phyloP scores from a whole-genome alignment of 2,888 invertebrate species.

The Apamea monoglypha region DNA sequence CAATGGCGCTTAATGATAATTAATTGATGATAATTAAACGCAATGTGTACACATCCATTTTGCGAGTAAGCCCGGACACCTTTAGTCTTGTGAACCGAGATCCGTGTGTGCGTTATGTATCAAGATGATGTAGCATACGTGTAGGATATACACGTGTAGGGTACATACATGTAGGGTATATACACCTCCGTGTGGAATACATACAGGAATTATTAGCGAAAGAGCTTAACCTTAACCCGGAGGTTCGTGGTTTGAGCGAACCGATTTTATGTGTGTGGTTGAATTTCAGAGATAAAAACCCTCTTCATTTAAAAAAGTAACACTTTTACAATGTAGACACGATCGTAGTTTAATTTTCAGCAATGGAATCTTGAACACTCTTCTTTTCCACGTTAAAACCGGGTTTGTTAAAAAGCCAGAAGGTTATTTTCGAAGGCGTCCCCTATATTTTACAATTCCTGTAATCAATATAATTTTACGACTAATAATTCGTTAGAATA shows the following conservation, averaged over 20 bases:
- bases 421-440: not conserved
- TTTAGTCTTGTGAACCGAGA: slow-evolving; percentile 65
- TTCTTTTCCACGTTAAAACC: not conserved
- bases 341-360: not conserved
- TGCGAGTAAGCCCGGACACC: slow-evolving; percentile 70
- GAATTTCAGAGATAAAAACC: slow-evolving; percentile 21
- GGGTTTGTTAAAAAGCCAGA: not conserved
- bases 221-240: slow-evolving; percentile 34
- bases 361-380: not conserved
- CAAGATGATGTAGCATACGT: slow-evolving; percentile 62
- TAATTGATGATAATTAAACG: slow-evolving; percentile 72
- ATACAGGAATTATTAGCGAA: slow-evolving; percentile 59
- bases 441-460: slow-evolving; percentile 30
- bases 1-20: slow-evolving; percentile 70
- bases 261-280: slow-evolving; percentile 25
- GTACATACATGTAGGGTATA: slow-evolving; percentile 16
- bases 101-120: slow-evolving; percentile 59
- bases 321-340: not conserved
- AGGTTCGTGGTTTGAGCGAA: slow-evolving; percentile 36
- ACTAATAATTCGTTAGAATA: slow-evolving; percentile 51
- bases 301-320: slow-evolving; percentile 7
- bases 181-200: slow-evolving; percentile 31
- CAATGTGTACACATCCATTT: slow-evolving; percentile 73
- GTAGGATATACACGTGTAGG: slow-evolving; percentile 27
- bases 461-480: slow-evolving; percentile 52